Base-by-base conservation (phyloP, 1,140 invertebrate genomes). In the Limonius californicus region DNA sequence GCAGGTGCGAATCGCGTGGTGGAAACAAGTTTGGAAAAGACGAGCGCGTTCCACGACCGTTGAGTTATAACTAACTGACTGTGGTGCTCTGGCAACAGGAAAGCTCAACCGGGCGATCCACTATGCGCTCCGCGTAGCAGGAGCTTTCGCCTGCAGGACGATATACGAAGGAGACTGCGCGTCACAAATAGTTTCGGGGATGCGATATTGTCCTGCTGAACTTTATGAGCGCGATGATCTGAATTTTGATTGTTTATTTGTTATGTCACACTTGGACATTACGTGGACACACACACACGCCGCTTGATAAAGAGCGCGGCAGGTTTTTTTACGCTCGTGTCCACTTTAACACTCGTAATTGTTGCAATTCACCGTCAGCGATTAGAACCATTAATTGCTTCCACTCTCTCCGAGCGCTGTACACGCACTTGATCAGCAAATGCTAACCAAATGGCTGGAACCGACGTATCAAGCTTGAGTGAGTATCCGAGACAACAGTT, bases 141-240 rank as follows among this genome's bases (percentile, higher is more conserved):
- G 45, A 50, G 45, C 45, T 50, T 50, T 50, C 45, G 45, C 16
- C 45, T 50, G 45, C 45, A 50, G 45, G 16, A 50, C 16, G 20
- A 19, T 19, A 11, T 50, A 21, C 14, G 45, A 19, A 4, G 8
- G 20, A 50, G 16, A 50, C 45, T 50, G 45, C 45, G 45, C 45
- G 7, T 21, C 45, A 12, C 45, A 12, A 21, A 18, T 50, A 50
- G 45, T 21, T 50, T 50, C 14, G n/a, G 35, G 35, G 35, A 39
- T 50, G 45, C 9, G 45, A 50, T 50, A 50, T 50, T 50, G 45
- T 50, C 45, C 16, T 50, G 45, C 45, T 12, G 45, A 50, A 50
- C 16, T 50, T 50, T 50, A 50, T 50, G 45, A 50, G 20, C 16
- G n/a, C 16, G 45, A 18, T 18, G 45, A 21, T 21, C 45, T 50